Percentiles rank a stretch among this genome's conserved stretches.
Conservation (phyloP, 2,888 invertebrate genomes). For the Cactoblastis cactorum region DNA sequence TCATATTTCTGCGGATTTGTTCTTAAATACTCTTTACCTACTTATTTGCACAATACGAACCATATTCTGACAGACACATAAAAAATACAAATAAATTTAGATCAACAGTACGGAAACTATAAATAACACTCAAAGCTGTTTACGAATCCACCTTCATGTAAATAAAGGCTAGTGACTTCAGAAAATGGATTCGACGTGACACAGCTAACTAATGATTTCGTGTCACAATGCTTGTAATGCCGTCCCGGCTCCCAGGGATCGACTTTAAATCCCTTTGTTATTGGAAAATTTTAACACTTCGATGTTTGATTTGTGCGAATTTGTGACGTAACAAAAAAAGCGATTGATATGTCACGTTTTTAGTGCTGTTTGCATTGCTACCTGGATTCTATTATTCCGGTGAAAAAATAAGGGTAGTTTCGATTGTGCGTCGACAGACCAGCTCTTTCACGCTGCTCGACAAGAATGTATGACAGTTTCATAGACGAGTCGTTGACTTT, state of each 20-base stretch:
- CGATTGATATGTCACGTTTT: conserved; percentile 76
- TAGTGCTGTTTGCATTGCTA: conserved; percentile 74
- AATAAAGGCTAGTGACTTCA: conserved; percentile 52
- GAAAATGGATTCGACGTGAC: conserved; percentile 54
- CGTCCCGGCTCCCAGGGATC: conserved; percentile 54
- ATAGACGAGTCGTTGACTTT: conserved; percentile 60
- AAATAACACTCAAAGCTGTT: conserved; percentile 65
- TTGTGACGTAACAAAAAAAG: conserved; percentile 63
- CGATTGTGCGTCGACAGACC: conserved; percentile 50
- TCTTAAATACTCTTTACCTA: too few relatives aligned
- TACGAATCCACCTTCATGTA: conserved; percentile 66
- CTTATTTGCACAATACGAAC: conserved; percentile 5
- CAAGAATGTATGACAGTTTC: conserved; percentile 55
- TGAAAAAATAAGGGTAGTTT: conserved; percentile 55
- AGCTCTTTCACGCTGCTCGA: conserved; percentile 42
- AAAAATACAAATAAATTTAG: conserved; percentile 42
- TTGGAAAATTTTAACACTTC: conserved; percentile 72
- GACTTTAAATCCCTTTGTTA: conserved; percentile 62
- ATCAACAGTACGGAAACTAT: conserved; percentile 33
- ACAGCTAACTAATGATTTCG: conserved; percentile 69
- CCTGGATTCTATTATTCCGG: conserved; percentile 56
- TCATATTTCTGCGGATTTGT: too few relatives aligned
- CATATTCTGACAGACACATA: conserved; percentile 27
- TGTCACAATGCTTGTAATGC: conserved; percentile 55
- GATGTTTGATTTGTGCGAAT: conserved; percentile 77